Base-by-base conservation (phyloP, 2,888 invertebrate species). In the Caenorhabditis becei region DNA sequence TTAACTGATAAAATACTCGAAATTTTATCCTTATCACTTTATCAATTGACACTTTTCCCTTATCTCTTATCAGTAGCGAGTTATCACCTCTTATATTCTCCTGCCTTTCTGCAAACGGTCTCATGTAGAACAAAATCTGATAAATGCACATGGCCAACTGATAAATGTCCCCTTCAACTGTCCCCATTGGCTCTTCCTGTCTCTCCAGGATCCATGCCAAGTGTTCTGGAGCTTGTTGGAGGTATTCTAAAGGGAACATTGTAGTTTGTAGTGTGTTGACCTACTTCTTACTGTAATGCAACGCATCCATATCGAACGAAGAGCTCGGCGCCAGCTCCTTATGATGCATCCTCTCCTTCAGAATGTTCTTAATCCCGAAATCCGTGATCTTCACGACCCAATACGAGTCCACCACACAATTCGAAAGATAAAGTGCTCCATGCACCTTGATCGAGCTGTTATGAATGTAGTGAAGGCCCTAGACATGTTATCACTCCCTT, bases 321-420 rank as follows among this genome's bases (percentile, higher is more conserved):
- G 51, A 37, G 14, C 20, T 69, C 14, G 78, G 47, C 1, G 62
- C 49, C 14, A 84, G 23, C 20, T 84, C 82, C 56, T 84, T 84
- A 23, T 74, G 74, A 5, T 70, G 65, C 62, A 82, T 80, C 41
- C 79, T 66, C 20, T 83, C 82, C 51, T 75, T 77, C 14, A 87
- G 58, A 44, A 87, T 63, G 2, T 26, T 35, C 18, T 74, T 78
- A 0, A 84, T 47, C 1, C 87, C 87, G 51, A 87, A 87, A 77
- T 87, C 87, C 0, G 85, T 87, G 16, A 87, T 37, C 56, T 85
- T 85, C 16, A 87, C 87, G 4, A 85, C 84, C 87, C 87, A 87
- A 69, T 87, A 87, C 0, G 83, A 80, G 54, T 87, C 87, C 10
- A 87, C 87, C 1, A 87, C 84, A 59, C 87, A 87, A 75, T 87